Evolutionary conservation across 2,113 vertebrate species (phyloP).

Genomic region (Leptobrachium leishanense): DNA sequence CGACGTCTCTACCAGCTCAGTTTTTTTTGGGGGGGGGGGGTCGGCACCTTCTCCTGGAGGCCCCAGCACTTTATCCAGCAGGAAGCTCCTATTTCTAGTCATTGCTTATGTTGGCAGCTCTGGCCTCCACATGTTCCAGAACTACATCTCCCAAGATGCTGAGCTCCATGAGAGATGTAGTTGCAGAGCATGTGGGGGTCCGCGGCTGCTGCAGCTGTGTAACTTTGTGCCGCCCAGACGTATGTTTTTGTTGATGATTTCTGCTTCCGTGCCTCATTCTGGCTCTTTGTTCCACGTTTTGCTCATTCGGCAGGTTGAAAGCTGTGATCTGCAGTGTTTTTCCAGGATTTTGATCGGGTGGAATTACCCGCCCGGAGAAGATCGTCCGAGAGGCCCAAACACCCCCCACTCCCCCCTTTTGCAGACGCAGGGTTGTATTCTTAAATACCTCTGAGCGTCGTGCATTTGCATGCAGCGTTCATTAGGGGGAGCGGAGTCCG

Average conservation of each 20-base stretch:
- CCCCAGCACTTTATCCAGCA: no score
- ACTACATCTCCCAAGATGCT: no score
- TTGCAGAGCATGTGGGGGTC: no score
- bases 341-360: slow-evolving; percentile 43
- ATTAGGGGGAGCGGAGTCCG: slow-evolving; percentile 25
- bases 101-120: no score
- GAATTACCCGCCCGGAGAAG: slow-evolving; percentile 30
- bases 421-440: slow-evolving; percentile 34
- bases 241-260: neutral
- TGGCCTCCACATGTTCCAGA: no score
- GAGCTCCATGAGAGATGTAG: no score
- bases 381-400: slow-evolving; percentile 43
- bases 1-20: no score
- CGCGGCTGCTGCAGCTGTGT: no score
- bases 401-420: slow-evolving; percentile 3
- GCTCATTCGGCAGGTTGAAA: slow-evolving; percentile 44
- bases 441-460: slow-evolving; percentile 31
- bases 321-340: slow-evolving; percentile 34
- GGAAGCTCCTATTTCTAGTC: no score
- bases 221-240: neutral
- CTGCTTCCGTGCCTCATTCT: slow-evolving; percentile 31
- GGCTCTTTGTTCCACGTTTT: slow-evolving; percentile 43
- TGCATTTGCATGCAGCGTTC: slow-evolving; percentile 46
- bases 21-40: no score
- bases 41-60: no score